Conservation (phyloP, 2,113 vertebrate genomes). For the Cololabis saira region DNA sequence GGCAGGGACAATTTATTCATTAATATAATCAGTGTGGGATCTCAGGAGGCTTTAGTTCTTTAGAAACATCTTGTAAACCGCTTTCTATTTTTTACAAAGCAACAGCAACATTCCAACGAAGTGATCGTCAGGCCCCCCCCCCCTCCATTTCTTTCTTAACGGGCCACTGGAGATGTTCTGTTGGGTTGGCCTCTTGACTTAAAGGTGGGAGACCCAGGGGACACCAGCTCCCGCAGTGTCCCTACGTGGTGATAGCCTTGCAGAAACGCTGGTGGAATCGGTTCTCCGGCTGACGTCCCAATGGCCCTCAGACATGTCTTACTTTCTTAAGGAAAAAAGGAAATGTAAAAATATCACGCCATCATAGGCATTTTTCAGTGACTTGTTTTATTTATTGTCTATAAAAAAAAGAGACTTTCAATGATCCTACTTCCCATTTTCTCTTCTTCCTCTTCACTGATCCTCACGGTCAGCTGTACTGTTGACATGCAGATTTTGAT, state of each 20-base stretch:
- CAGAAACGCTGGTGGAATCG: slow-evolving; percentile 34
- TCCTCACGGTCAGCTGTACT: background rate
- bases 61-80: slow-evolving; percentile 6
- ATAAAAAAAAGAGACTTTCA: no score
- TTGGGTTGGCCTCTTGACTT: slow-evolving; percentile 64
- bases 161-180: slow-evolving; percentile 42
- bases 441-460: background rate
- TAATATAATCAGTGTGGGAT: slow-evolving; percentile 18
- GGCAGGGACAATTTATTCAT: slow-evolving; percentile 13
- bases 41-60: background rate
- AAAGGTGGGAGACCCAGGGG: slow-evolving; percentile 56
- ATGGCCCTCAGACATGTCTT: slow-evolving; percentile 11
- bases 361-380: background rate
- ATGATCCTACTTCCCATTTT: background rate
- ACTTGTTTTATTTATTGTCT: background rate
- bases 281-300: slow-evolving; percentile 48
- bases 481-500: no score
- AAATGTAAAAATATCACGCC: slow-evolving; percentile 10
- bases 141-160: background rate
- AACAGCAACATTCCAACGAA: slow-evolving; percentile 62
- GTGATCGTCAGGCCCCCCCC: slow-evolving; percentile 44
- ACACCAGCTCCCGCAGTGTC: slow-evolving; percentile 35
- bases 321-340: slow-evolving; percentile 10
- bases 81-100: slow-evolving; percentile 23
- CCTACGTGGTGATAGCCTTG: slow-evolving; percentile 36